phyloP scores from a whole-genome alignment of 2,888 invertebrate genomes.

The Polymixis lichenea region DNA sequence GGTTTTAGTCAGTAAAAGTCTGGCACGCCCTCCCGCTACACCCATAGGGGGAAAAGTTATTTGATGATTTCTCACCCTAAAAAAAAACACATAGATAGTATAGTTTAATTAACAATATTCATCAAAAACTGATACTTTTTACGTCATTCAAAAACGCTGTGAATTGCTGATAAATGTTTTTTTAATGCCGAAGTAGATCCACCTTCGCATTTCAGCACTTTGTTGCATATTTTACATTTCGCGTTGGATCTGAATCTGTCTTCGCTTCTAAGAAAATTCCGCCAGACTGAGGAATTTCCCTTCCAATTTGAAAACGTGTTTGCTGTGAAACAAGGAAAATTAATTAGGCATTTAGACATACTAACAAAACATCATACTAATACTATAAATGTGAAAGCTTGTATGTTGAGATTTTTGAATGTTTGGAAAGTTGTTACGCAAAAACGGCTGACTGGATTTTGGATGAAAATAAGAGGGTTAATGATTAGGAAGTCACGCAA shows the following conservation, averaged over 20 bases:
- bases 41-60: too few relatives aligned
- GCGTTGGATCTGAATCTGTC: slow-evolving; percentile 15
- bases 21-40: too few relatives aligned
- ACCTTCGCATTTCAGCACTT: slow-evolving; percentile 29
- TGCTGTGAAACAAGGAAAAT: slow-evolving; percentile 13
- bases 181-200: slow-evolving; percentile 38
- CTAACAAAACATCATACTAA: too few relatives aligned
- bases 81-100: too few relatives aligned
- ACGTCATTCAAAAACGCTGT: slow-evolving; percentile 5
- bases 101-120: too few relatives aligned
- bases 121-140: neutral
- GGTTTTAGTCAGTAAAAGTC: too few relatives aligned
- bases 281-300: slow-evolving; percentile 21
- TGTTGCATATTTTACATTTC: slow-evolving; percentile 31
- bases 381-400: too few relatives aligned
- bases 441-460: too few relatives aligned
- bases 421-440: too few relatives aligned
- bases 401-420: too few relatives aligned
- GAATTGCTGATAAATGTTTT: slow-evolving; percentile 29
- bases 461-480: too few relatives aligned
- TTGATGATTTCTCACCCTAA: too few relatives aligned
- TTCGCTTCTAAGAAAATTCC: slow-evolving; percentile 32
- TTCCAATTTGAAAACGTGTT: slow-evolving; percentile 7
- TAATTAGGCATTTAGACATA: neutral
- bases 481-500: neutral